Evolutionary conservation across 2,888 invertebrate genomes (phyloP).

Genomic region (Tuta absoluta): DNA sequence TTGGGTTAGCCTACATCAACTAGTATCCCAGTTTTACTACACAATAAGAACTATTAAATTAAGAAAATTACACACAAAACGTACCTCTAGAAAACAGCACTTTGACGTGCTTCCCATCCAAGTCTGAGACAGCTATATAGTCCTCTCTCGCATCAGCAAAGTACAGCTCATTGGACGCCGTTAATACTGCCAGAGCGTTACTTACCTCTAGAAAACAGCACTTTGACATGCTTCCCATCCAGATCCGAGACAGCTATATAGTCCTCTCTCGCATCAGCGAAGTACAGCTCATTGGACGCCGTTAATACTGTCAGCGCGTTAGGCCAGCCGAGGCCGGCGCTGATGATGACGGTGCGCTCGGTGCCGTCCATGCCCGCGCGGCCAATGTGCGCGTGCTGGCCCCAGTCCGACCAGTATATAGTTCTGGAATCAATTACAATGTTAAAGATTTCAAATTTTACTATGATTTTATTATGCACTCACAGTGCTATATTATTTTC

Average conservation of each 20-base stretch:
- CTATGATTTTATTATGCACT: too few relatives aligned
- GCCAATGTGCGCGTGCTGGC: slow-evolving; percentile 89
- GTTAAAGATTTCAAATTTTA: background rate
- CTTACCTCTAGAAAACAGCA: slow-evolving; percentile 85
- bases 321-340: slow-evolving; percentile 89
- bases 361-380: slow-evolving; percentile 93
- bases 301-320: slow-evolving; percentile 91
- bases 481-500: too few relatives aligned
- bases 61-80: background rate
- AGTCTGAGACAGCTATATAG: slow-evolving; percentile 91
- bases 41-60: too few relatives aligned
- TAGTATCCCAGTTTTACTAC: too few relatives aligned
- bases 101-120: slow-evolving; percentile 87
- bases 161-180: slow-evolving; percentile 58
- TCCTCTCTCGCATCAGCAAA: slow-evolving; percentile 81
- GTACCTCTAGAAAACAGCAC: slow-evolving; percentile 85
- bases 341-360: slow-evolving; percentile 83
- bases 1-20: too few relatives aligned
- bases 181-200: background rate
- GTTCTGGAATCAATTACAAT: slow-evolving; percentile 62
- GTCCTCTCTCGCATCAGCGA: slow-evolving; percentile 93
- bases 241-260: slow-evolving; percentile 92
- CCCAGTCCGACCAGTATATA: slow-evolving; percentile 95
- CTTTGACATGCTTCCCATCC: slow-evolving; percentile 86
- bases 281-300: slow-evolving; percentile 89